Conservation (phyloP, 2,888 invertebrate genomes). For the Lithophane leautieri region DNA sequence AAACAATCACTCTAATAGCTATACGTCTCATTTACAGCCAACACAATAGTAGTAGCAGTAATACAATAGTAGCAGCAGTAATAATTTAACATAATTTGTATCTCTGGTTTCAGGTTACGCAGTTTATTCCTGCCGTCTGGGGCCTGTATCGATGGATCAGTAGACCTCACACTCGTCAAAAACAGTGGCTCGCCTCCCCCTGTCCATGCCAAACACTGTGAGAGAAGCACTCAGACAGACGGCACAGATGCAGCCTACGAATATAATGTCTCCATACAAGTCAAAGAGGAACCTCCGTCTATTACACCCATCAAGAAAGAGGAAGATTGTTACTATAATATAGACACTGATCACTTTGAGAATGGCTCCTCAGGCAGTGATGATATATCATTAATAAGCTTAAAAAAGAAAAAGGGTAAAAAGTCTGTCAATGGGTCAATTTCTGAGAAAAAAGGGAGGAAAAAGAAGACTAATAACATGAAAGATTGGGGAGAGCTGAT, state of each 20-base stretch:
- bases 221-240: slow-evolving; percentile 81
- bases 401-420: slow-evolving; percentile 77
- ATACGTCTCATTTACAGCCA: background rate
- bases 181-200: slow-evolving; percentile 66
- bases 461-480: slow-evolving; percentile 66
- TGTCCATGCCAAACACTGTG: slow-evolving; percentile 39
- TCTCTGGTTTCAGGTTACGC: slow-evolving; percentile 75
- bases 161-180: slow-evolving; percentile 78
- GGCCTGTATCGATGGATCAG: slow-evolving; percentile 64
- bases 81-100: background rate
- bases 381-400: slow-evolving; percentile 78
- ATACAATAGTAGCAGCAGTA: background rate
- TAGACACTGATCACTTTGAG: slow-evolving; percentile 63
- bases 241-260: slow-evolving; percentile 14
- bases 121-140: slow-evolving; percentile 67
- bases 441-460: slow-evolving; percentile 66
- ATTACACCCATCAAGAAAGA: slow-evolving; percentile 77
- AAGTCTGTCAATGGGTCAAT: slow-evolving; percentile 68
- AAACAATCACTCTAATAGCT: background rate
- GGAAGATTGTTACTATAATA: slow-evolving; percentile 51
- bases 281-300: slow-evolving; percentile 77
- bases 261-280: slow-evolving; percentile 49
- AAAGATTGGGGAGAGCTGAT: slow-evolving; percentile 72
- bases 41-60: background rate
- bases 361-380: slow-evolving; percentile 80